Evolutionary conservation across 2,113 vertebrate genomes (phyloP).

Genomic region (Heliornis fulica): DNA sequence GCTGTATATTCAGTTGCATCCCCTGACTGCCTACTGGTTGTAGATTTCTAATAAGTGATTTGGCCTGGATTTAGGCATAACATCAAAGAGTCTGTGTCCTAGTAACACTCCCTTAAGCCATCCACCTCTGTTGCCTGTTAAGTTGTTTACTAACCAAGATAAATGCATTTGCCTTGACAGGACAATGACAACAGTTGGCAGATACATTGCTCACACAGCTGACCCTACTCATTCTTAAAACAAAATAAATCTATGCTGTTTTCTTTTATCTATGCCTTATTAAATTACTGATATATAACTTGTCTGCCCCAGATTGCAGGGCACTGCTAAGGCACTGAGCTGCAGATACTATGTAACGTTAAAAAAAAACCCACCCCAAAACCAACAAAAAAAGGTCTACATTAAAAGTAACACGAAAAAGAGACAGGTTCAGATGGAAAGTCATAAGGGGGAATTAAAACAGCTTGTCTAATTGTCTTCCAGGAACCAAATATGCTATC

Average conservation of each 20-base stretch:
- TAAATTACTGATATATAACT: conserved; percentile 41
- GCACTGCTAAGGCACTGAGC: neutral
- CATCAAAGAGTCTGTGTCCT: neutral
- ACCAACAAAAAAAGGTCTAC: neutral
- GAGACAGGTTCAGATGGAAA: neutral
- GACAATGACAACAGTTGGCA: conserved; percentile 46
- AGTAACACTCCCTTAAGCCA: conserved; percentile 19
- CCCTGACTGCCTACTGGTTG: neutral
- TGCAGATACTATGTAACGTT: neutral
- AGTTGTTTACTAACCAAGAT: conserved; percentile 58
- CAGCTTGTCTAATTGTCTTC: neutral
- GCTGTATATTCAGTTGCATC: neutral
- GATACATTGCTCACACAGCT: conserved; percentile 19
- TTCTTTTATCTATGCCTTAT: conserved; percentile 31
- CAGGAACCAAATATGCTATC: neutral
- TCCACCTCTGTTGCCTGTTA: conserved; percentile 16
- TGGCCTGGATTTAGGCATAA: neutral
- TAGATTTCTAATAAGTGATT: neutral
- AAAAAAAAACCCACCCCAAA: neutral
- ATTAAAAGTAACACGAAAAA: neutral
- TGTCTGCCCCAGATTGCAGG: conserved; percentile 16
- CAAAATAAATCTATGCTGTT: conserved; percentile 38
- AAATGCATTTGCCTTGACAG: conserved; percentile 39
- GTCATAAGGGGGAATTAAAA: neutral
- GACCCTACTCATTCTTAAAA: conserved; percentile 34